Conservation (phyloP, 2,888 invertebrate species). For the Hypolimnas misippus region DNA sequence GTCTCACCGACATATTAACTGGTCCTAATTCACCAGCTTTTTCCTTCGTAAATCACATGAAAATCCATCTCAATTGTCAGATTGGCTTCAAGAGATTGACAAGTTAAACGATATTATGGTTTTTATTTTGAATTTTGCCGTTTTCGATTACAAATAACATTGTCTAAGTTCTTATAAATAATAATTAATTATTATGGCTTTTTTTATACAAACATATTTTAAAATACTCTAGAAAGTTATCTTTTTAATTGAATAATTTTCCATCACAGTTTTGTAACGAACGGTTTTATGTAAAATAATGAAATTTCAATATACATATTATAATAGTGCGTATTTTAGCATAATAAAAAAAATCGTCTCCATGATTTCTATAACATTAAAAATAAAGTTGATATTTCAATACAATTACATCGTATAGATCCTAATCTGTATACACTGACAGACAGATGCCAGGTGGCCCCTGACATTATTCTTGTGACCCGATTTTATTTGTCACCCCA, state of each 20-base stretch:
- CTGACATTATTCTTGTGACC: slow-evolving; percentile 40
- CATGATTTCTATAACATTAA: neutral
- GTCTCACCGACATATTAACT: slow-evolving; percentile 50
- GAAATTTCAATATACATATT: slow-evolving; percentile 1
- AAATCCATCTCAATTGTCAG: slow-evolving; percentile 42
- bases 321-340: neutral
- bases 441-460: slow-evolving; percentile 45
- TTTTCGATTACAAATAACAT: neutral
- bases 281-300: neutral
- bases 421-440: slow-evolving; percentile 35
- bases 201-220: too few species aligned
- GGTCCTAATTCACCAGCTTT: slow-evolving; percentile 42
- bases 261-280: neutral
- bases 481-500: slow-evolving; percentile 46
- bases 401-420: slow-evolving; percentile 10
- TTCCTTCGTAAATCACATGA: slow-evolving; percentile 39
- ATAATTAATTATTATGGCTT: too few species aligned
- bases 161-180: too few species aligned
- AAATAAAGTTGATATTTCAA: slow-evolving; percentile 20
- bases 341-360: neutral
- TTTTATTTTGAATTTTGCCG: slow-evolving; percentile 1
- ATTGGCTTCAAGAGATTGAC: slow-evolving; percentile 36
- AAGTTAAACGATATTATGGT: slow-evolving; percentile 20
- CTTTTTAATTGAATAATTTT: too few species aligned
- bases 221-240: too few species aligned